Base-by-base conservation (phyloP, 2,113 vertebrate genomes). In the Pterophyllum scalare region DNA sequence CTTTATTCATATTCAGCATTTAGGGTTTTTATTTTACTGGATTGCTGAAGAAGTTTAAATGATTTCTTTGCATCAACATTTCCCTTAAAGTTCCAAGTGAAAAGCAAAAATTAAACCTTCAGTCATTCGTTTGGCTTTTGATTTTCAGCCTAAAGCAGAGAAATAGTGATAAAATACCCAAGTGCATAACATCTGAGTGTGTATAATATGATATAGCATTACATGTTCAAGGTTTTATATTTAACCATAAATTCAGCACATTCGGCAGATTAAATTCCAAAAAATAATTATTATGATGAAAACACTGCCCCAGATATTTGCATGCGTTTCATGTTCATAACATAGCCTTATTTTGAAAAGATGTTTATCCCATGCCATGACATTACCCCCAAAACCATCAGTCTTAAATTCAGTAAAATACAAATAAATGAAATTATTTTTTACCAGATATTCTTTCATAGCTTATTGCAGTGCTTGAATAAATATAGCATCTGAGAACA, bases 241-340 rank as follows among this genome's bases (percentile, higher is more conserved):
- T 59, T 67, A 33, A 14, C 38, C 46, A 17, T 74, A 46, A 35
- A 33, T 17, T 79, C 57, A 52, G 10, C 79, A 6, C 28, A 64
- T 15, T 26, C 54, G 38, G 12, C 13, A 20, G 2, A 54, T 70
- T 61, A 54, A 57, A 17, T 49, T 31, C 56, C 56, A n/a, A 77
- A 19, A 59, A 61, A 77, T 22, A 43, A 59, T 72, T 70, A 4
- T 52, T 59, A 20, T 59, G 54, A 61, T 61, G 24, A 54, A 35
- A 74, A 81, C 46, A 19, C 56, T 57, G 26, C 7, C 72, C 43
- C 57, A 89, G 7, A 72, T 77, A 40, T 65, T 77, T 40, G 2
- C 7, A 14, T 81, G 57, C 65, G 40, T 75, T 83, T 61, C 46
- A 56, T 75, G 54, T 67, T 75, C n/a, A 26, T 46, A 57, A 46